phyloP scores from a whole-genome alignment of 2,888 invertebrate species.

The Selenia dentaria region DNA sequence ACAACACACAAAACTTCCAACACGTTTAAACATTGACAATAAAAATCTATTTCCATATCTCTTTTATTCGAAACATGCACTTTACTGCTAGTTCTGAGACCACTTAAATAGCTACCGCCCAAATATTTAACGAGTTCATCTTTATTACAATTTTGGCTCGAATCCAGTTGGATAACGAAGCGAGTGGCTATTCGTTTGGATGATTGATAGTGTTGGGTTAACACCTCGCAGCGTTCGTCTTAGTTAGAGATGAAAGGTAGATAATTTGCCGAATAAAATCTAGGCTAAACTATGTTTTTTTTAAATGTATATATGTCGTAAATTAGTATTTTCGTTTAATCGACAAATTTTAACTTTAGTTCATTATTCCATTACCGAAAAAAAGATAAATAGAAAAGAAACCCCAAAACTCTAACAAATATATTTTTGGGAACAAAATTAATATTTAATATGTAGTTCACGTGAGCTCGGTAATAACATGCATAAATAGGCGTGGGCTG shows the following conservation, averaged over 20 bases:
- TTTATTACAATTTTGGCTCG: slow-evolving; percentile 78
- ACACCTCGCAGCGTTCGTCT: slow-evolving; percentile 75
- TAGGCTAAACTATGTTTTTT: too few species aligned
- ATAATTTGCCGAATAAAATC: slow-evolving; percentile 1
- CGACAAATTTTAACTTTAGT: too few species aligned
- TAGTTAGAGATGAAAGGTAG: slow-evolving; percentile 28
- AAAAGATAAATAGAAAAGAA: too few species aligned
- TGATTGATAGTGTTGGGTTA: slow-evolving; percentile 80
- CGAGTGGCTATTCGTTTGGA: slow-evolving; percentile 46
- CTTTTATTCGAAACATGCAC: slow-evolving; percentile 31
- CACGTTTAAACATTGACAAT: slow-evolving; percentile 5
- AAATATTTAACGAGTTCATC: slow-evolving; percentile 72
- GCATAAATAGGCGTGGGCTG: too few species aligned
- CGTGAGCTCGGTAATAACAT: too few species aligned
- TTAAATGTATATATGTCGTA: too few species aligned
- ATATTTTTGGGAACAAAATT: too few species aligned
- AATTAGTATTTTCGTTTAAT: too few species aligned
- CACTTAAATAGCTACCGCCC: slow-evolving; percentile 59
- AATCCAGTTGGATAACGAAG: slow-evolving; percentile 70
- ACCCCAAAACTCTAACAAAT: too few species aligned
- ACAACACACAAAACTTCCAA: background rate
- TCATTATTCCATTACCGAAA: too few species aligned
- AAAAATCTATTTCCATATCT: slow-evolving; percentile 37
- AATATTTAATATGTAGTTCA: too few species aligned
- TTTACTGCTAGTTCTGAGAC: slow-evolving; percentile 33